A percentile compares a stretch with the other conserved stretches of the same genome.
These are phyloP conservation scores for Bombus cullumanus DNA, from an alignment of 1,140 invertebrate genomes.

Conservation along the genomic window DNA sequence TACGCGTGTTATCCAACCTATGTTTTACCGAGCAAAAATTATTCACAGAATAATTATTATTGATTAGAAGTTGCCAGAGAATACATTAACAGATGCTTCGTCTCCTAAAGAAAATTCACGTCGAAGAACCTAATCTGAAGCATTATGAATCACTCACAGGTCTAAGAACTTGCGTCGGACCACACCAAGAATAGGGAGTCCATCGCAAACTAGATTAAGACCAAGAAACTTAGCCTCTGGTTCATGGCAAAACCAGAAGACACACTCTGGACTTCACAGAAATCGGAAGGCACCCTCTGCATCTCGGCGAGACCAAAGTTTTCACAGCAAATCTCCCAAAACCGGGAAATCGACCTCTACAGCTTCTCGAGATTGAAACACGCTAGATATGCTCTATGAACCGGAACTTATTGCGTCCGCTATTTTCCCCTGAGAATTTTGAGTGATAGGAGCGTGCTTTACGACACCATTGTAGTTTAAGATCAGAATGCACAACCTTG, in stretches of 20 bases:
- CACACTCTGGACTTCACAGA: neutral
- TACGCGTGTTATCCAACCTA: fast-evolving
- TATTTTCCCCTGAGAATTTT: neutral
- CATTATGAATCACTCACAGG: neutral
- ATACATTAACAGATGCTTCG: too few relatives aligned
- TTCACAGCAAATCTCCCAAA: neutral
- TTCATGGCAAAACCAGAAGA: neutral
- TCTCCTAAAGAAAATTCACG: too few relatives aligned
- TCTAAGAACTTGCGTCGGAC: neutral
- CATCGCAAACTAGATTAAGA: neutral
- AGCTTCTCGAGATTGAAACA: too few relatives aligned
- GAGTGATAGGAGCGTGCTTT: neutral
- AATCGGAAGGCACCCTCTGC: too few relatives aligned
- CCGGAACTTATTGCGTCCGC: neutral
- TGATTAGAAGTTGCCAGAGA: too few relatives aligned
- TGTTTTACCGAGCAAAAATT: too few relatives aligned
- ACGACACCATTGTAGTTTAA: neutral
- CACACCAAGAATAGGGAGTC: neutral
- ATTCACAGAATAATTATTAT: too few relatives aligned
- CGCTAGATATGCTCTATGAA: neutral
- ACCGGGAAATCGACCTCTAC: too few relatives aligned
- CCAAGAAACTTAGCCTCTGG: neutral
- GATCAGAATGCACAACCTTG: neutral
- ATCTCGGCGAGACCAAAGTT: neutral
- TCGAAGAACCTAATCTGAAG: neutral